Base-by-base conservation (phyloP, 2,113 vertebrate species). In the Myiagra hebetior region DNA sequence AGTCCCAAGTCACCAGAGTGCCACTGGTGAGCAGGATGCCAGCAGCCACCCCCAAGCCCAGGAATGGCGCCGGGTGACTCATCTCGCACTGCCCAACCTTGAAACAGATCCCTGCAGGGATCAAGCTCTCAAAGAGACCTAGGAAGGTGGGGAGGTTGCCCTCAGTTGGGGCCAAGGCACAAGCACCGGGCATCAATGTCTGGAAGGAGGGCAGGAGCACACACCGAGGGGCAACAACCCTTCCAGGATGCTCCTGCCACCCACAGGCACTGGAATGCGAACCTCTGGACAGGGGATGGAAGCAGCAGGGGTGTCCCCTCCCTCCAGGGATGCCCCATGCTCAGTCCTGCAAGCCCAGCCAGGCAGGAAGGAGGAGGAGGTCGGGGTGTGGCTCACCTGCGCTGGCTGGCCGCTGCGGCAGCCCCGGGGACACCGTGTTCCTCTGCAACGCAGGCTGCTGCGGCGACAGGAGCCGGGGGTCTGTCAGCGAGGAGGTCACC, bases 401-500 rank as follows among this genome's bases (percentile, higher is more conserved):
- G 2, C 99, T 99, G 86, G 99, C 99, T 3, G 99, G 99, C 91
- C 99, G 96, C 98, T 99, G 99, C 1, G 99, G 99, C 96, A 99
- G 98, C 91, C 99, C 99, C 0, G 99, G 99, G 37, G 99, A 99
- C 91, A 99, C 99, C 0, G 98, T 98, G 98, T 99, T 99, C 95
- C 99, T 99, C 98, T 99, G 99, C 96, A 99, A 97, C 8, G 98
- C 79, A 0, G 98, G 98, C 96, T 99, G 99, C 98, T 99, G 99
- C 2, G 99, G 99, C 1, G 99, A 99, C 83, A 99, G 98, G 97
- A 99, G 99, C 91, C 99, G 97, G 2, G 99, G 99, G 97, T 99
- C 99, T 21, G 98, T 98, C 95, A 99, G 98, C 19, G 99, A 98
- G 67, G 99, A 99, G 31, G 99, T 99, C 97, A 99, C 98, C 87